A percentile compares a stretch with the other conserved stretches of the same genome.
Evolutionary conservation across 2,797 vertebrate species (phyloP).

Genomic region (Pagetopsis macropterus): DNA sequence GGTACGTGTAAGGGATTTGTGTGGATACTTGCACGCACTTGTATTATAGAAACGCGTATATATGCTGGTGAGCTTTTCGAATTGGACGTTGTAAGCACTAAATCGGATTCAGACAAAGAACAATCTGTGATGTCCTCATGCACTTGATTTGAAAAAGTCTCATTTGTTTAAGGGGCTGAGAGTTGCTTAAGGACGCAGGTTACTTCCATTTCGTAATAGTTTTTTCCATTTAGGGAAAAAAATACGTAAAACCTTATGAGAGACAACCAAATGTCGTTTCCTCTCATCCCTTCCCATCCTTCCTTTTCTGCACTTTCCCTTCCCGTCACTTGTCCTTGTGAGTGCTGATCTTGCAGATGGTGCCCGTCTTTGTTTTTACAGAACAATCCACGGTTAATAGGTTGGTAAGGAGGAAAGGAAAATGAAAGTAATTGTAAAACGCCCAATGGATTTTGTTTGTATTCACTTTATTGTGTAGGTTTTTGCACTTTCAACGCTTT

Average conservation of each 20-base stretch:
- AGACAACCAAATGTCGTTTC: slow-evolving; percentile 45
- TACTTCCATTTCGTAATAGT: slow-evolving; percentile 36
- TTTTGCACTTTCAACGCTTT: background rate
- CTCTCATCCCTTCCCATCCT: slow-evolving; percentile 57
- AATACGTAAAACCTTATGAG: background rate
- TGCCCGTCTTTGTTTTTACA: slow-evolving; percentile 55
- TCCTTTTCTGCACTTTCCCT: slow-evolving; percentile 50
- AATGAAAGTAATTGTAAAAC: background rate
- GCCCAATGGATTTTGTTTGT: background rate
- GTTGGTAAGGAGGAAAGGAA: slow-evolving; percentile 12
- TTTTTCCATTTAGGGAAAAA: slow-evolving; percentile 30
- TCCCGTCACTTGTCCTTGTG: slow-evolving; percentile 48
- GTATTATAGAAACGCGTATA: background rate
- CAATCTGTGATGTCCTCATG: background rate
- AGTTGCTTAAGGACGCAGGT: background rate
- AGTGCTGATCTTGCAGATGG: slow-evolving; percentile 56
- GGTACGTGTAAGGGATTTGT: background rate
- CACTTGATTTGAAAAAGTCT: background rate
- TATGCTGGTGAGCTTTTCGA: background rate
- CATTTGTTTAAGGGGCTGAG: slow-evolving; percentile 6
- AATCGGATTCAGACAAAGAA: background rate
- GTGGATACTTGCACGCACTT: background rate
- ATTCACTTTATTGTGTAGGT: background rate
- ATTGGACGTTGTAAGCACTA: background rate
- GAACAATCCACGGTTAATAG: slow-evolving; percentile 13